Conservation (phyloP, 2,113 vertebrate genomes). For the Eurypyga helias region DNA sequence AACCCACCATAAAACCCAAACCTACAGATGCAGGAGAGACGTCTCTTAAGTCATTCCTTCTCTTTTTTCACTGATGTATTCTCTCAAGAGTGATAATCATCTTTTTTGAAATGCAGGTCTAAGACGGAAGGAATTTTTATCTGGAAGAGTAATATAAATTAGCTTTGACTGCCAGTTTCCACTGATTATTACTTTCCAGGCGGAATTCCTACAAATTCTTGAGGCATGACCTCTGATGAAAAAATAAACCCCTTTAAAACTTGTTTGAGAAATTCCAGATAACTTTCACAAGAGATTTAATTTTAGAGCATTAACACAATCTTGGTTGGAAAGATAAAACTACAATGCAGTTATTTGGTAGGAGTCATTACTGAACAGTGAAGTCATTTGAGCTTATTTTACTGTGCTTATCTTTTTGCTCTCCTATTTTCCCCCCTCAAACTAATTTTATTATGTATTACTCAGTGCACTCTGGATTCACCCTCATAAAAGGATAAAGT, state of each 20-base stretch:
- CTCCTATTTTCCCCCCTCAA: neutral
- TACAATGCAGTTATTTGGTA: constrained; percentile 80
- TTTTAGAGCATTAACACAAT: constrained; percentile 86
- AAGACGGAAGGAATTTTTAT: constrained; percentile 97
- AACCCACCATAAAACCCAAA: constrained; percentile 15
- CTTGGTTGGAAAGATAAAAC: constrained; percentile 84
- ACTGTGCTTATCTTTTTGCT: constrained; percentile 76
- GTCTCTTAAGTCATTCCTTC: constrained; percentile 74
- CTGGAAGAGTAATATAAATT: constrained; percentile 90
- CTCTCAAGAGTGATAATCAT: constrained; percentile 89
- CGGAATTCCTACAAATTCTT: constrained; percentile 91
- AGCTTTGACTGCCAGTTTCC: constrained; percentile 92
- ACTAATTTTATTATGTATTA: constrained; percentile 82
- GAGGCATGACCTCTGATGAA: constrained; percentile 86
- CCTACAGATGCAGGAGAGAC: constrained; percentile 61
- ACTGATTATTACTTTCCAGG: constrained; percentile 93
- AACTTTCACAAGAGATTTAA: constrained; percentile 86
- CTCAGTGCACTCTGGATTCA: constrained; percentile 81
- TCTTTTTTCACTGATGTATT: constrained; percentile 78
- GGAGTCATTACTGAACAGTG: constrained; percentile 82
- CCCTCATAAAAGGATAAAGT: constrained; percentile 81
- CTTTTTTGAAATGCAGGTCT: constrained; percentile 88
- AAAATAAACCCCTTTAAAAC: constrained; percentile 87
- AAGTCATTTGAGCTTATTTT: constrained; percentile 85
- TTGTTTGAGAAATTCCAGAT: constrained; percentile 90